Conservation (phyloP, 2,113 vertebrate genomes). For the Neofelis nebulosa region DNA sequence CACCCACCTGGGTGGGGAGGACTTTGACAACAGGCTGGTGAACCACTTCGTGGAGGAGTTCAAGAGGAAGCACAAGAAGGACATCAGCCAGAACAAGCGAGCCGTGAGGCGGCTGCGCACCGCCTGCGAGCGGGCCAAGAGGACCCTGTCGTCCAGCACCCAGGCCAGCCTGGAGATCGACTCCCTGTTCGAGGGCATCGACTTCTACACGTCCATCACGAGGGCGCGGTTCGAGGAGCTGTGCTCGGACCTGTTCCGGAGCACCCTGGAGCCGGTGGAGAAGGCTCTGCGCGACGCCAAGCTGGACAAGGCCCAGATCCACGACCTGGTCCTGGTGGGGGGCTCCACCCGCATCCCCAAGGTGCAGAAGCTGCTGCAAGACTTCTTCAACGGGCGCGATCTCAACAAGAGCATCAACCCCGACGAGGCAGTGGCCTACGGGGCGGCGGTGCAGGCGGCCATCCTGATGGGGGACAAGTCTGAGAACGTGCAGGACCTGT, state of each 20-base stretch:
- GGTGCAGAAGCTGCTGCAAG: conserved; percentile 94
- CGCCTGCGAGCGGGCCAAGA: conserved; percentile 92
- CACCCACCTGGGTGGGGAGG: conserved; percentile 93
- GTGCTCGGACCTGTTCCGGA: conserved; percentile 92
- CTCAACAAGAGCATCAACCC: conserved; percentile 96
- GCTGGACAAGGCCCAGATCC: conserved; percentile 92
- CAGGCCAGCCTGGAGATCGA: conserved; percentile 95
- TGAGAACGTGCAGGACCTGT: conserved; percentile 93
- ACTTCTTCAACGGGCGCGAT: conserved; percentile 93
- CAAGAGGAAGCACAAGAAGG: conserved; percentile 94
- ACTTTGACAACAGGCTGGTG: conserved; percentile 94
- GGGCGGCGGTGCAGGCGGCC: conserved; percentile 94
- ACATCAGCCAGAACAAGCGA: conserved; percentile 91
- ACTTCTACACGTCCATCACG: conserved; percentile 95
- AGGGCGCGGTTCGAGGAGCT: conserved; percentile 94
- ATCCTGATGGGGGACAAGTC: conserved; percentile 94
- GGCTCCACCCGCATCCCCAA: conserved; percentile 95
- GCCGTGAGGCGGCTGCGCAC: conserved; percentile 92
- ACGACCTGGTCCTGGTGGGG: conserved; percentile 93
- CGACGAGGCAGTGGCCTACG: conserved; percentile 94
- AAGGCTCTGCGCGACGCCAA: conserved; percentile 92
- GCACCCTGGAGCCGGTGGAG: conserved; percentile 93
- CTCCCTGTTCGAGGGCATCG: conserved; percentile 91
- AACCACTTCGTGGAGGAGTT: conserved; percentile 93
- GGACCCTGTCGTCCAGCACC: conserved; percentile 93